Conservation (phyloP, 2,888 invertebrate genomes). For the Stenotaenia linearis region DNA sequence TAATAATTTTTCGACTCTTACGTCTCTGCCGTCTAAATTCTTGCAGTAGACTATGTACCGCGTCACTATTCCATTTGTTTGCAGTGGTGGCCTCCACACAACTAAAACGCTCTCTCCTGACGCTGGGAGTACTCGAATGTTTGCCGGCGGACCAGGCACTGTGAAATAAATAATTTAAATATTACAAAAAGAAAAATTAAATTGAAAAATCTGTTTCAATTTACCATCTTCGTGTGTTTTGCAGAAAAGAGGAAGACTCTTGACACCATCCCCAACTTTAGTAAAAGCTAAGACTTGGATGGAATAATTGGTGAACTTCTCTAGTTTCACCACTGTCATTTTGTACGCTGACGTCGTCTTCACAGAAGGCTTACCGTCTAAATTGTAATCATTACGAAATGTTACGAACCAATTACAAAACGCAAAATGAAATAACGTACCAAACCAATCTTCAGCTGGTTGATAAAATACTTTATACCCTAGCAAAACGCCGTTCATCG, state of each 20-base stretch:
- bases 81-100: constrained; percentile 47
- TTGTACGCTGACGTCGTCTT: constrained; percentile 35
- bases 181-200: neutral
- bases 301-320: constrained; percentile 47
- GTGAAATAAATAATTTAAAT: neutral
- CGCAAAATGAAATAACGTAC: constrained; percentile 31
- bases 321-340: constrained; percentile 39
- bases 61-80: constrained; percentile 46
- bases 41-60: constrained; percentile 45
- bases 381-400: neutral
- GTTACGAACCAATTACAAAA: no score
- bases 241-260: constrained; percentile 45
- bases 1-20: constrained; percentile 21
- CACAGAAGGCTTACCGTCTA: constrained; percentile 33
- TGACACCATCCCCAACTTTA: constrained; percentile 47
- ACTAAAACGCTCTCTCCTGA: constrained; percentile 45
- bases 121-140: constrained; percentile 46
- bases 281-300: constrained; percentile 48
- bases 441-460: constrained; percentile 34
- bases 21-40: constrained; percentile 36
- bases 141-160: constrained; percentile 48
- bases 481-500: constrained; percentile 56
- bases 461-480: constrained; percentile 47
- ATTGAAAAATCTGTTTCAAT: no score
- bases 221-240: constrained; percentile 47